Evolutionary conservation across 2,113 vertebrate species (phyloP).

Genomic region (Leucosticte australis): DNA sequence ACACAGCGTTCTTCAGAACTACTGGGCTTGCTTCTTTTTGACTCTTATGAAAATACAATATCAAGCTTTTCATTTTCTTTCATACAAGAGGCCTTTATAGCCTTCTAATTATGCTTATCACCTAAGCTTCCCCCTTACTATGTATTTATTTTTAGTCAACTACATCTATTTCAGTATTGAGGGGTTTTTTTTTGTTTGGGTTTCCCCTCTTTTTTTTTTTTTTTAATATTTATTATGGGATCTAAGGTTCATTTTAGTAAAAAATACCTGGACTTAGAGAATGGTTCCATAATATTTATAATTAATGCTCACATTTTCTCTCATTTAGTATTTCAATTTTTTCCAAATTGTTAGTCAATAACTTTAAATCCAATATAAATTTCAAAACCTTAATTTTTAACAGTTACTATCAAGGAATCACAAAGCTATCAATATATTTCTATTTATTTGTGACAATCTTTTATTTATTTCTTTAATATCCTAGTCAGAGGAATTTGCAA

Average conservation of each 20-base stretch:
- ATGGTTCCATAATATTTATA: background rate
- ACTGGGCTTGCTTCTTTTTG: background rate
- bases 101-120: background rate
- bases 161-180: background rate
- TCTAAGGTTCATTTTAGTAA: background rate
- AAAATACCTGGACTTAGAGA: background rate
- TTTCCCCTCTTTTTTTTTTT: background rate
- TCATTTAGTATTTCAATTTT: background rate
- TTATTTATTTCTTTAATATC: background rate
- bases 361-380: background rate
- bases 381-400: background rate
- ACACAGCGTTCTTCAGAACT: background rate
- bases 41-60: background rate
- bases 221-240: background rate
- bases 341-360: background rate
- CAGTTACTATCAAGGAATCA: background rate
- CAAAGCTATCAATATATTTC: background rate
- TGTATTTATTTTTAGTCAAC: background rate
- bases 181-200: fast-evolving
- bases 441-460: background rate
- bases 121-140: background rate
- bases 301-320: background rate
- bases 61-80: background rate
- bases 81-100: background rate
- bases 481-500: background rate